Percentiles rank a stretch among this genome's conserved stretches.
Evolutionary conservation across 2,888 invertebrate species (phyloP).

Genomic region (Mesorhabditis belari): DNA sequence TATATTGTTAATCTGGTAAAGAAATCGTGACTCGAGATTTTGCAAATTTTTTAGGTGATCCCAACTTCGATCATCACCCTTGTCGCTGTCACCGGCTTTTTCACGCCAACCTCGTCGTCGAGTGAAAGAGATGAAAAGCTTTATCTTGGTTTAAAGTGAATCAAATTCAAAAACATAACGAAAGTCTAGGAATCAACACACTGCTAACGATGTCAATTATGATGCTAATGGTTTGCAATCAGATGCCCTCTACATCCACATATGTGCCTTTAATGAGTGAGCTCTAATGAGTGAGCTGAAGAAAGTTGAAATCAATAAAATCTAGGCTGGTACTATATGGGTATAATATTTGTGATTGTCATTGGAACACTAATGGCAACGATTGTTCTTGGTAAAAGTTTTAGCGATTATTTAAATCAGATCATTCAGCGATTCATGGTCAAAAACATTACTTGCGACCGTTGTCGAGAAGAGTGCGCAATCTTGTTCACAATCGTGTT

Average conservation of each 20-base stretch:
- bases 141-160: neutral
- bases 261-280: slow-evolving; percentile 57
- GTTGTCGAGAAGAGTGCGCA: slow-evolving; percentile 12
- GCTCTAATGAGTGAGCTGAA: slow-evolving; percentile 8
- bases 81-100: slow-evolving; percentile 51
- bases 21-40: neutral
- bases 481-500: slow-evolving; percentile 20
- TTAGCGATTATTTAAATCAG: neutral
- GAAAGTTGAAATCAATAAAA: too few species aligned
- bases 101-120: slow-evolving; percentile 48
- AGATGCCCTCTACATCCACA: slow-evolving; percentile 58
- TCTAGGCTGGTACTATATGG: slow-evolving; percentile 58
- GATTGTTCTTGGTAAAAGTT: slow-evolving; percentile 51
- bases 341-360: slow-evolving; percentile 58
- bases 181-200: slow-evolving; percentile 38
- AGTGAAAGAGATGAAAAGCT: slow-evolving; percentile 50
- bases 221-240: slow-evolving; percentile 56
- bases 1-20: slow-evolving; percentile 46
- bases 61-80: slow-evolving; percentile 50
- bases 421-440: slow-evolving; percentile 27
- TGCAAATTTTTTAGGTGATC: slow-evolving; percentile 20
- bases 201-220: slow-evolving; percentile 56
- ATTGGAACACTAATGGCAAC: slow-evolving; percentile 58
- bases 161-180: neutral
- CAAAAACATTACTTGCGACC: slow-evolving; percentile 33